Conservation (phyloP, 1,140 invertebrate genomes). For the Pectinophora gossypiella region DNA sequence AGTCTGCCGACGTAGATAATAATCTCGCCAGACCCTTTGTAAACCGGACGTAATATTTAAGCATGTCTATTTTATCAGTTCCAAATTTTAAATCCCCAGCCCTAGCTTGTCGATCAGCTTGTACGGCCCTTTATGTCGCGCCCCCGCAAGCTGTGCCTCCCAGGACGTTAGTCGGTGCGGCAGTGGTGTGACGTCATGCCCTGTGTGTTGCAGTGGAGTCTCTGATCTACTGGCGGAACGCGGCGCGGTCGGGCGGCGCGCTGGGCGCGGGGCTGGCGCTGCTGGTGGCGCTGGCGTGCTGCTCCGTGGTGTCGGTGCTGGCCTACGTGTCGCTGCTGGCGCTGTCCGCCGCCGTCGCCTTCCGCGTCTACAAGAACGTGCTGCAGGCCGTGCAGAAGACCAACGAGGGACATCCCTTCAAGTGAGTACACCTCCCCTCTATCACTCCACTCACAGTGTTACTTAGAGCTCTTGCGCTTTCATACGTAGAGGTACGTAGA, state of each 20-base stretch:
- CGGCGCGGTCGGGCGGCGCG: slow-evolving; percentile 94
- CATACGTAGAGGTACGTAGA: too few species aligned
- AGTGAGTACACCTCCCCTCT: slow-evolving; percentile 82
- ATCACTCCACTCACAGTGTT: too few species aligned
- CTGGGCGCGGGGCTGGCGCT: slow-evolving; percentile 91
- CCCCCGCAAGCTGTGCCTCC: too few species aligned
- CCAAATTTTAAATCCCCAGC: too few species aligned
- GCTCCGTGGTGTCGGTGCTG: slow-evolving; percentile 96
- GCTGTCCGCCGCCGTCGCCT: slow-evolving; percentile 90
- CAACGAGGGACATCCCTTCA: slow-evolving; percentile 97
- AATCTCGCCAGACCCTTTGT: too few species aligned
- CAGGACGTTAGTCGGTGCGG: too few species aligned
- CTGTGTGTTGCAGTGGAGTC: slow-evolving; percentile 88
- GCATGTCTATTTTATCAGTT: too few species aligned
- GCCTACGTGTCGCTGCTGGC: slow-evolving; percentile 92
- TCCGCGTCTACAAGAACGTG: slow-evolving; percentile 97
- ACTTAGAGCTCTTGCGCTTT: too few species aligned
- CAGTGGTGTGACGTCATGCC: neutral
- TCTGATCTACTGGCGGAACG: slow-evolving; percentile 97
- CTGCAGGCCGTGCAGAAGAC: slow-evolving; percentile 98
- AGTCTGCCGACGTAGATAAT: too few species aligned
- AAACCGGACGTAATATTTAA: too few species aligned
- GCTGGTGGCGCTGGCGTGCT: slow-evolving; percentile 93
- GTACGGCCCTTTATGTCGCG: too few species aligned
- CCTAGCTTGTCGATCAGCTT: too few species aligned